Percentiles rank a stretch among this genome's conserved stretches.
Evolutionary conservation across 2,113 vertebrate genomes (phyloP).

Genomic region (Corvus cornix): DNA sequence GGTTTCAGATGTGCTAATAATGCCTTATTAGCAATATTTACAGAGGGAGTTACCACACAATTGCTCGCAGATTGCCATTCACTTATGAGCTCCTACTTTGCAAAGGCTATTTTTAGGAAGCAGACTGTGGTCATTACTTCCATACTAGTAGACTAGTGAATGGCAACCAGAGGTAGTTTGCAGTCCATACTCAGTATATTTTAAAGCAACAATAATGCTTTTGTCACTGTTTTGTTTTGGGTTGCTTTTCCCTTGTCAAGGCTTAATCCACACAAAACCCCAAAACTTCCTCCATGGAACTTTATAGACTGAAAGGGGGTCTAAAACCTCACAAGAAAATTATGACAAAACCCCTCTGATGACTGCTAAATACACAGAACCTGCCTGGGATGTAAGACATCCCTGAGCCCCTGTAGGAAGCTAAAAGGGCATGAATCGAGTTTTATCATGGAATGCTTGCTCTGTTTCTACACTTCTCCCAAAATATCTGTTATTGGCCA

Average conservation of each 20-base stretch:
- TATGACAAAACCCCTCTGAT: rapidly evolving
- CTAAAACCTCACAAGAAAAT: not conserved
- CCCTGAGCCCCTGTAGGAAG: not conserved
- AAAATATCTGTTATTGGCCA: not conserved
- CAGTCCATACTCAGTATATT: not conserved
- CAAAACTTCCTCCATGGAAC: not conserved
- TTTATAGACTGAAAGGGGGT: not conserved
- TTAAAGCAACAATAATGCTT: not conserved
- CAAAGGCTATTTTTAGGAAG: not conserved
- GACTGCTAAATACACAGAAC: not conserved
- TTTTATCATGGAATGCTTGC: not conserved
- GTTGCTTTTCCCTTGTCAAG: not conserved
- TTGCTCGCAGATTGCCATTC: not conserved
- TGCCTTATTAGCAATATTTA: not conserved
- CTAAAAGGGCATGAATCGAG: not conserved
- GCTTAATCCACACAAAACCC: not conserved
- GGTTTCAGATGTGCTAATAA: not conserved
- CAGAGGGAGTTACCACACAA: not conserved
- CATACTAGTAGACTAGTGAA: not conserved
- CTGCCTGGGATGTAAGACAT: not conserved
- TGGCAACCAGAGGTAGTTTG: not conserved
- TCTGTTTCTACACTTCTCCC: not conserved
- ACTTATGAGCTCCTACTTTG: not conserved
- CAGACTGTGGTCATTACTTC: not conserved
- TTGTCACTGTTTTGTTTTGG: not conserved